A percentile compares a stretch with the other conserved stretches of the same genome.
Conservation (phyloP, 2,888 invertebrate species). For the Conus canariensis region DNA sequence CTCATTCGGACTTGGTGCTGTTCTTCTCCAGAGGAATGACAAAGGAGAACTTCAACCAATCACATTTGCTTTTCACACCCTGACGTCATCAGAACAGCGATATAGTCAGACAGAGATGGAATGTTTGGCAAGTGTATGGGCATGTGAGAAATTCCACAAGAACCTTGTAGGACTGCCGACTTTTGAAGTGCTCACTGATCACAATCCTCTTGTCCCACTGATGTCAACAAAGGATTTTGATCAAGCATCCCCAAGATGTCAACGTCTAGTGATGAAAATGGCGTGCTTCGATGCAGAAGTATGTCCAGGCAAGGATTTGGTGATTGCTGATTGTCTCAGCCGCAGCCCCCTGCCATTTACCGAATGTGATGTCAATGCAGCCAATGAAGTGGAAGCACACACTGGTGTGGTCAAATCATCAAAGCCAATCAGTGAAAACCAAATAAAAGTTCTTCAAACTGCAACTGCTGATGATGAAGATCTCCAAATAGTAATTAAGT, state of each 20-base stretch:
- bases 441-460: too few relatives aligned
- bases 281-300: neutral
- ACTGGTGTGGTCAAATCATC: too few relatives aligned
- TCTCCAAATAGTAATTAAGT: neutral
- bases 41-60: neutral
- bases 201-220: neutral
- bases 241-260: neutral
- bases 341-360: neutral
- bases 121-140: neutral
- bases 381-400: too few relatives aligned
- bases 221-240: neutral
- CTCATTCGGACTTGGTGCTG: neutral
- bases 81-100: neutral
- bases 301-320: neutral
- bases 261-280: neutral
- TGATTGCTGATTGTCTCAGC: neutral
- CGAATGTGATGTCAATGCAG: neutral
- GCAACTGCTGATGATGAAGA: neutral
- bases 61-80: neutral
- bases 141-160: slow-evolving; percentile 3
- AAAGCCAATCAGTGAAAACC: too few relatives aligned
- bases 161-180: neutral
- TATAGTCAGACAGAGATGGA: neutral
- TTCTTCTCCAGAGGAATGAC: neutral
- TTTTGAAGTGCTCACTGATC: too few relatives aligned